A percentile compares a stretch with the other conserved stretches of the same genome.
Evolutionary conservation across 2,113 vertebrate species (phyloP).

Genomic region (Malaclemys terrapin): DNA sequence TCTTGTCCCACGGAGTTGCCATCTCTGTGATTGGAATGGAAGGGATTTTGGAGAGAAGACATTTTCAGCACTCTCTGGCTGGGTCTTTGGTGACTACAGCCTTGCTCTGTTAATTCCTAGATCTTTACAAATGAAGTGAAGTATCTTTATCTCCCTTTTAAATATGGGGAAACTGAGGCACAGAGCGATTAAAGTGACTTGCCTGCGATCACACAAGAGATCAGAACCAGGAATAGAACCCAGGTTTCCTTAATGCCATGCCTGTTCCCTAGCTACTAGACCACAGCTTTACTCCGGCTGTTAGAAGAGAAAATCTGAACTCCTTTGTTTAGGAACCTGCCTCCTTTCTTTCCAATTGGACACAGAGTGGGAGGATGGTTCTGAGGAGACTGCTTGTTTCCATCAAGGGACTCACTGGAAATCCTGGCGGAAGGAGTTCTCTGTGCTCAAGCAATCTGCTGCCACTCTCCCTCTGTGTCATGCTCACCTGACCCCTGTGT

Average conservation of each 20-base stretch:
- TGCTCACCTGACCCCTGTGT: neutral
- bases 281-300: neutral
- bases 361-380: no score
- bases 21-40: neutral
- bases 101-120: neutral
- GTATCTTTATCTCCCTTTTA: neutral
- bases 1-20: neutral
- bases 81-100: neutral
- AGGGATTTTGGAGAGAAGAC: neutral
- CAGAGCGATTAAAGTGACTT: neutral
- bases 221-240: neutral
- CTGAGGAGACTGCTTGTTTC: no score
- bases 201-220: neutral
- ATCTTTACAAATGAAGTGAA: neutral
- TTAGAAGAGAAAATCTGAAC: neutral
- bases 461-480: neutral
- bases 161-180: neutral
- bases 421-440: neutral
- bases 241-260: neutral
- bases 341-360: neutral
- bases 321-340: neutral
- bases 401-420: neutral
- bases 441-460: neutral
- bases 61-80: neutral
- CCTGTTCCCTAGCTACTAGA: neutral